Base-by-base conservation (phyloP, 2,888 invertebrate species). In the Drosophila acutilabella region DNA sequence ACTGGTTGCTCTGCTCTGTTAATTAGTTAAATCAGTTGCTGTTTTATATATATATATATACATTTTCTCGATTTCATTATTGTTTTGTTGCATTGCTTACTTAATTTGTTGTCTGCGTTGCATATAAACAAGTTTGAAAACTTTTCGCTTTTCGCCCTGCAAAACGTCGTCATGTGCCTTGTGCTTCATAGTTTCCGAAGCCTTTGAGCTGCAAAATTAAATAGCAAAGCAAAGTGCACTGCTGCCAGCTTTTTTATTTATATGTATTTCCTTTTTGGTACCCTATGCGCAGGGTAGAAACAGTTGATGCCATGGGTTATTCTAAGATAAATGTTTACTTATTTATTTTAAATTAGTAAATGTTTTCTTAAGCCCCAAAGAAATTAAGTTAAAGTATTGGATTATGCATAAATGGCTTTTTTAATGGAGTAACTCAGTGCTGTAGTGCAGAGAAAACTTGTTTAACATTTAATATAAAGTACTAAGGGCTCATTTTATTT, bases 201-300 rank as follows among this genome's bases (percentile, higher is more conserved):
- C 89, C 86, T 84, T 84, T 89, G 84, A 84, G 89, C 74, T 72
- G 64, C 84, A 81, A 89, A 89, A 84, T 84, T 87, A 88, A 84
- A 84, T 89, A 84, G 88, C 78, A 84, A 73, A 78, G 88, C 85
- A 89, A 81, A 84, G 89, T 84, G 83, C 84, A 66, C 65, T 70
- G 78, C 68, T 71, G 50, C 75, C 71, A 78, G 67, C 58, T 62
- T 64, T 69, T 71, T 54, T 62, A 42, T 61, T 30, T 61, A 53
- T 41, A 26, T 53, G 30, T 57, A 26, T n/a, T 51, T 33, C 36
- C 36, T 36, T 36, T 36, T 13, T 13, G 11, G 11, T 13, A 36
- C 36, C 36, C 36, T 13, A 1, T 4, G 36, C 36, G 13, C 13
- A 4, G 36, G 36, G 4, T 13, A 13, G 2, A 36, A 11, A 11